Conservation (phyloP, 2,113 vertebrate species). For the Tautogolabrus adspersus region DNA sequence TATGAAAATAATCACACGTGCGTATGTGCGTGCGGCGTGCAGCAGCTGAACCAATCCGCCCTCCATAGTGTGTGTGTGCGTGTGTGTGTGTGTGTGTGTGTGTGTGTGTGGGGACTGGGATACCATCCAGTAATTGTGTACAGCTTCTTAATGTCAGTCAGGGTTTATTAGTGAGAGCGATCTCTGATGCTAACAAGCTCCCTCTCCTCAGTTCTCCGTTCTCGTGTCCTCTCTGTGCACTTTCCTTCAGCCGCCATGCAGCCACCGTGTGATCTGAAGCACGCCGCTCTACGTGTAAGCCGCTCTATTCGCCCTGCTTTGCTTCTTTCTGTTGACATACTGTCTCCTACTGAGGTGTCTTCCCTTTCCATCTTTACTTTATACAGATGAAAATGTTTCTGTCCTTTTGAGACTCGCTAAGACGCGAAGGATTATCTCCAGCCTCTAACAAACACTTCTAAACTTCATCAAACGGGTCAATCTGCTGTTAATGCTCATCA, state of each 20-base stretch:
- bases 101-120: too few species aligned
- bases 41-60: too few species aligned
- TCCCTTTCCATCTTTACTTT: slow-evolving; percentile 56
- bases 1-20: too few species aligned
- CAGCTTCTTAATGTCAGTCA: slow-evolving; percentile 71
- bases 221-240: slow-evolving; percentile 41
- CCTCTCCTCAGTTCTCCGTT: slow-evolving; percentile 13
- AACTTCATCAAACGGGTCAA: neutral
- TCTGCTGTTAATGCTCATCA: neutral
- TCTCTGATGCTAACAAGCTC: slow-evolving; percentile 46
- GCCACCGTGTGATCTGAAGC: slow-evolving; percentile 31
- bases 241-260: slow-evolving; percentile 2
- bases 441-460: neutral
- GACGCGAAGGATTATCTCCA: slow-evolving; percentile 15
- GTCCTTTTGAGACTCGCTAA: slow-evolving; percentile 15
- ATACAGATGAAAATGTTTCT: slow-evolving; percentile 38
- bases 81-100: too few species aligned
- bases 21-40: too few species aligned
- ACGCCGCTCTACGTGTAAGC: slow-evolving; percentile 10
- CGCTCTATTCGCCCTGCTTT: neutral
- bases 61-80: too few species aligned
- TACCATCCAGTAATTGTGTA: slow-evolving; percentile 58
- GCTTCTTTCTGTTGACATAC: slow-evolving; percentile 36
- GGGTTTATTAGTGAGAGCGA: slow-evolving; percentile 58
- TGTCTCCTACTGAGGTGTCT: slow-evolving; percentile 45